A percentile compares a stretch with the other conserved stretches of the same genome.
These are phyloP conservation scores for Folsomia candida DNA, from an alignment of 2,888 invertebrate genomes.

Conservation along the genomic window DNA sequence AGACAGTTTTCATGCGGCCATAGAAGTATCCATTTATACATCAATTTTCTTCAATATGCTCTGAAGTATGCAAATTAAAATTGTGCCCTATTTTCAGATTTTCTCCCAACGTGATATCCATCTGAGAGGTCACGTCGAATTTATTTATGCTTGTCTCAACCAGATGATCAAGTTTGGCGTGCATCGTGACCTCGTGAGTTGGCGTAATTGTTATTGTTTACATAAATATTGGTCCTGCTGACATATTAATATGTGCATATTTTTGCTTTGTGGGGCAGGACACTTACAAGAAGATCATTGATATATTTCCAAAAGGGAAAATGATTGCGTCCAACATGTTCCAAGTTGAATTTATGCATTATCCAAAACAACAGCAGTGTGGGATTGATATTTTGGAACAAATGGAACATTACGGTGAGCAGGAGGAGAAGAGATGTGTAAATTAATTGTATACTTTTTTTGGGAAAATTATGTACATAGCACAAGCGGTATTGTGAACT, in stretches of 20 bases:
- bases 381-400: constrained; percentile 84
- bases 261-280: constrained; percentile 69
- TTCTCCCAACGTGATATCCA: constrained; percentile 68
- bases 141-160: constrained; percentile 83
- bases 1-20: constrained; percentile 67
- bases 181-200: constrained; percentile 72
- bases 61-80: not conserved
- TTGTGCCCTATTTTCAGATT: constrained; percentile 60
- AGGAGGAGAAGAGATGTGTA: not conserved
- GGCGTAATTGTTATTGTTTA: not conserved
- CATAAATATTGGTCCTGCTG: not conserved
- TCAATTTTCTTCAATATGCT: not conserved
- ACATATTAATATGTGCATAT: constrained; percentile 57
- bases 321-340: constrained; percentile 78
- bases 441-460: no score
- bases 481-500: no score
- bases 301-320: constrained; percentile 83
- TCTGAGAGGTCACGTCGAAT: constrained; percentile 86
- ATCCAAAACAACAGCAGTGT: constrained; percentile 93
- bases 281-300: constrained; percentile 78
- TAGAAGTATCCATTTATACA: constrained; percentile 18
- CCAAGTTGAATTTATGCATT: constrained; percentile 88
- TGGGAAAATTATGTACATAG: no score
- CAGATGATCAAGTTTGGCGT: constrained; percentile 88
- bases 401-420: constrained; percentile 87